These are phyloP conservation scores for Drosophila azteca DNA, from an alignment of 1,140 invertebrate genomes.

Conservation along the genomic window DNA sequence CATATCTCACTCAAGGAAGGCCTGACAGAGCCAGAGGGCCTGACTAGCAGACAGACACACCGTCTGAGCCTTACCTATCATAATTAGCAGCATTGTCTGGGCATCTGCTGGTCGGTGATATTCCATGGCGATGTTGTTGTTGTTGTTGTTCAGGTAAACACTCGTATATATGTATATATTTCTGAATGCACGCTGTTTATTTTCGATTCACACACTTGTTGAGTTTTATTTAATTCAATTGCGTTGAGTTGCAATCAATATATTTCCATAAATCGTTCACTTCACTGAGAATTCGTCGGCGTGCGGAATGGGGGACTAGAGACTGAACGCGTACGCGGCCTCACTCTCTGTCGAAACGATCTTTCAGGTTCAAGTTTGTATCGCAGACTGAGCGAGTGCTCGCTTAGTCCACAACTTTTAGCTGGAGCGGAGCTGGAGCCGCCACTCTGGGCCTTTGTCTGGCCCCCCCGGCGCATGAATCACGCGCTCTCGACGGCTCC, in stretches of 20 bases:
- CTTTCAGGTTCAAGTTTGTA: slow-evolving; percentile 69
- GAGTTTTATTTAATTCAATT: not conserved
- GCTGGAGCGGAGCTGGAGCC: slow-evolving; percentile 36
- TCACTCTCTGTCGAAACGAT: slow-evolving; percentile 52
- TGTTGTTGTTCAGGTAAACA: slow-evolving; percentile 8
- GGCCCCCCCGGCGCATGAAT: slow-evolving; percentile 48
- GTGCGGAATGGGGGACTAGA: slow-evolving; percentile 17
- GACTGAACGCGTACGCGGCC: not conserved
- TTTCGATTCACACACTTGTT: slow-evolving; percentile 58
- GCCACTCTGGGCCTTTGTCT: slow-evolving; percentile 14
- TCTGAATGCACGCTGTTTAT: slow-evolving; percentile 27
- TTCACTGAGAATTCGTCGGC: slow-evolving; percentile 50
- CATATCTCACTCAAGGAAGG: slow-evolving; percentile 22
- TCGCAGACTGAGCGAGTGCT: slow-evolving; percentile 65
- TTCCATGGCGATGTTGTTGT: slow-evolving; percentile 11
- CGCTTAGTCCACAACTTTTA: slow-evolving; percentile 45
- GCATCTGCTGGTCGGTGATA: slow-evolving; percentile 5
- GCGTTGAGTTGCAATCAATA: slow-evolving; percentile 44
- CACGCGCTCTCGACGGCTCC: slow-evolving; percentile 29
- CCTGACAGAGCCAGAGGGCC: slow-evolving; percentile 5
- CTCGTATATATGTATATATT: not conserved
- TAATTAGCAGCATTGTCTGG: slow-evolving; percentile 54
- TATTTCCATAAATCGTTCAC: slow-evolving; percentile 63
- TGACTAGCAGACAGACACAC: too few species aligned
- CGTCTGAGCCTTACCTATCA: slow-evolving; percentile 54